Evolutionary conservation across 2,113 vertebrate species (phyloP).

Genomic region (Drymodes brunneopygia): DNA sequence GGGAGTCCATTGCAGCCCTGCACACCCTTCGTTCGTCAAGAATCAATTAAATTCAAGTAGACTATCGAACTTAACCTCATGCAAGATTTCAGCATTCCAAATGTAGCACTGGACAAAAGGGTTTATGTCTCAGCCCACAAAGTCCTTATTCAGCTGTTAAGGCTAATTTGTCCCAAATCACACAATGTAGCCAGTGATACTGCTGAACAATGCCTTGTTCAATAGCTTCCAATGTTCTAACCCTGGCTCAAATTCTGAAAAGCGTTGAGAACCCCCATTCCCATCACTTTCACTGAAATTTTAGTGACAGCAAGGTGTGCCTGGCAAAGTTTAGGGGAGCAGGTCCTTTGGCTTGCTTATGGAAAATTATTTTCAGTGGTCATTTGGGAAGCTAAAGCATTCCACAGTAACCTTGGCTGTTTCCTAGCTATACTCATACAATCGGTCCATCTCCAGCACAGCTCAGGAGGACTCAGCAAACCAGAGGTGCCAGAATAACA

Average conservation of each 20-base stretch:
- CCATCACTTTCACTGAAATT: background rate
- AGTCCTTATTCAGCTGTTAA: slow-evolving; percentile 72
- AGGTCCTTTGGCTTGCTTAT: background rate
- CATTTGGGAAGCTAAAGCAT: background rate
- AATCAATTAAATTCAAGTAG: slow-evolving; percentile 65
- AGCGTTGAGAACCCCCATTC: background rate
- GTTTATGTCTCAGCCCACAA: slow-evolving; percentile 71
- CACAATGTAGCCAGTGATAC: slow-evolving; percentile 74
- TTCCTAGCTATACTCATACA: background rate
- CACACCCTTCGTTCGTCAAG: slow-evolving; percentile 43
- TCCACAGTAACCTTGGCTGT: background rate
- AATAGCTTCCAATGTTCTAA: slow-evolving; percentile 66
- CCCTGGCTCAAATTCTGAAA: slow-evolving; percentile 7
- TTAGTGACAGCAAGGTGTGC: background rate
- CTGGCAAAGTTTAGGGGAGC: background rate
- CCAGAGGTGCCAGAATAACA: background rate
- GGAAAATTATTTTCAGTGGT: background rate
- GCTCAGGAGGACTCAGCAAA: background rate
- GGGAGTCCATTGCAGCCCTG: slow-evolving; percentile 10
- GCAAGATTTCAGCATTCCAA: slow-evolving; percentile 68
- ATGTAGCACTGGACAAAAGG: slow-evolving; percentile 69
- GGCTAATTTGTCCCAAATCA: slow-evolving; percentile 74
- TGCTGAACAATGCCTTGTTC: slow-evolving; percentile 69
- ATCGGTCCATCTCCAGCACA: background rate
- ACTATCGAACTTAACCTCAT: slow-evolving; percentile 68